Evolutionary conservation across 1,140 invertebrate genomes (phyloP).

Genomic region (Maconellicoccus hirsutus): DNA sequence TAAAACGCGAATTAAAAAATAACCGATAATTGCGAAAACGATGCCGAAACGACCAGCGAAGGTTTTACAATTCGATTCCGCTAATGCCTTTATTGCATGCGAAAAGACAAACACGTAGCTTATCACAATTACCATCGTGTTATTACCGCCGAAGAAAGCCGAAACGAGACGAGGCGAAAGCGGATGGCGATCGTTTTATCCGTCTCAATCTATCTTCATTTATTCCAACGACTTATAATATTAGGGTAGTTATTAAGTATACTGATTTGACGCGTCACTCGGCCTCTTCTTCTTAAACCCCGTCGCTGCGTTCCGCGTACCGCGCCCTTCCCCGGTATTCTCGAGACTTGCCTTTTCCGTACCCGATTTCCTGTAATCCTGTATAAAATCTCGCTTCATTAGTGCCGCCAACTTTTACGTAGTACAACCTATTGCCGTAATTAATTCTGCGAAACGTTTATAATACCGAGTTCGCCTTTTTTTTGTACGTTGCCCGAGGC

Average conservation of each 20-base stretch:
- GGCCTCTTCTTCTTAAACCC: no score
- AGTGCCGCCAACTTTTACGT: neutral
- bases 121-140: neutral
- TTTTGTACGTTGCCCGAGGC: no score
- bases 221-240: slow-evolving; percentile 5
- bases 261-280: neutral
- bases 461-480: no score
- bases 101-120: neutral
- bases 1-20: no score
- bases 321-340: neutral
- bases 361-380: neutral
- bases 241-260: neutral
- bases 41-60: no score
- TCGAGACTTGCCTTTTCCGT: neutral
- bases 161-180: neutral
- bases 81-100: slow-evolving; percentile 3
- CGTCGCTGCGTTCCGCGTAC: neutral
- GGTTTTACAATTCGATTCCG: no score
- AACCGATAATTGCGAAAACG: no score
- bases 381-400: neutral
- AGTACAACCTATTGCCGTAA: neutral
- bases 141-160: neutral
- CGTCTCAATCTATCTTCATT: slow-evolving; percentile 8
- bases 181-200: neutral
- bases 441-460: neutral